phyloP scores from a whole-genome alignment of 2,888 invertebrate genomes.

The Caenorhabditis uteleia region DNA sequence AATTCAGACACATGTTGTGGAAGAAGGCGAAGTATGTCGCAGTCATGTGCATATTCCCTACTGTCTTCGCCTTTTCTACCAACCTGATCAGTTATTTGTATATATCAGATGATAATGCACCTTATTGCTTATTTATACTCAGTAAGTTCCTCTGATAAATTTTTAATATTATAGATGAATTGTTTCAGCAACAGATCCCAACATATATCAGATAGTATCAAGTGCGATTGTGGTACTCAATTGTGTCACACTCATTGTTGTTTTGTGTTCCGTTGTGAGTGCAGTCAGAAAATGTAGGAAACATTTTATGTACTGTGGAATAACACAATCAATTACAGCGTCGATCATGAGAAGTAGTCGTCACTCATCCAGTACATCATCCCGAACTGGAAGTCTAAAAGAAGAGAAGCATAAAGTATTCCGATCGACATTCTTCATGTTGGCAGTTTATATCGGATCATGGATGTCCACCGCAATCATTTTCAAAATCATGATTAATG shows the following conservation, averaged over 20 bases:
- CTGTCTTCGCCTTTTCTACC: conserved; percentile 11
- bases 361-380: conserved; percentile 26
- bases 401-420: conserved; percentile 34
- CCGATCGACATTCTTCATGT: conserved; percentile 29
- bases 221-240: conserved; percentile 15
- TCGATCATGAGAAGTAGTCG: conserved; percentile 24
- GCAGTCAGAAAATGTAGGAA: conserved; percentile 23
- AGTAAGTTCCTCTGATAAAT: conserved; percentile 7
- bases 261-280: conserved; percentile 13
- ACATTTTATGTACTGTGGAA: background rate
- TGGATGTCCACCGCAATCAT: conserved; percentile 16
- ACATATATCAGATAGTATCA: conserved; percentile 22
- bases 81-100: conserved; percentile 14
- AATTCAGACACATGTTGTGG: conserved; percentile 36
- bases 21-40: conserved; percentile 26
- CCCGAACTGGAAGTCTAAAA: conserved; percentile 10
- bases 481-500: conserved; percentile 14
- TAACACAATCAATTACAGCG: conserved; percentile 9
- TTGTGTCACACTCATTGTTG: conserved; percentile 15
- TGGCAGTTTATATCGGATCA: conserved; percentile 21
- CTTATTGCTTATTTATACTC: conserved; percentile 32
- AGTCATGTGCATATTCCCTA: conserved; percentile 19
- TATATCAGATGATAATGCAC: conserved; percentile 27
- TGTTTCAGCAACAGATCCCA: conserved; percentile 26
- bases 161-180: background rate